These are phyloP conservation scores for Variabilichromis moorii DNA, from an alignment of 2,113 vertebrate species.

Conservation along the genomic window DNA sequence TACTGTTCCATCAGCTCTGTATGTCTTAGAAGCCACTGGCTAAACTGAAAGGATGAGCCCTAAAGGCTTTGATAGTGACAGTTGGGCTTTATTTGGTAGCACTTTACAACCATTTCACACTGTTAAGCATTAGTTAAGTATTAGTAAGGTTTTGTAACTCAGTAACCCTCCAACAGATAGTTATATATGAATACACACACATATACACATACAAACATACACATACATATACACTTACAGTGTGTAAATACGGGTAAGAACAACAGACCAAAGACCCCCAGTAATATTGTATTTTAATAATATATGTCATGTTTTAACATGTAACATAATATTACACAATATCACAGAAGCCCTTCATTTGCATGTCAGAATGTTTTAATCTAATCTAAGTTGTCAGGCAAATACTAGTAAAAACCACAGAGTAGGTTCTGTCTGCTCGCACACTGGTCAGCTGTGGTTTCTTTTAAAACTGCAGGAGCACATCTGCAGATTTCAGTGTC, in stretches of 20 bases:
- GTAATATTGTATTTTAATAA: not conserved
- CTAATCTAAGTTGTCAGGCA: not conserved
- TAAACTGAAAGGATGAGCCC: not conserved
- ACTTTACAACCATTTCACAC: not conserved
- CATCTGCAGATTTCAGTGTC: not conserved
- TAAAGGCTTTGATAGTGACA: not conserved
- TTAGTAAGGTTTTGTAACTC: not conserved
- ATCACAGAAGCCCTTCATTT: not conserved
- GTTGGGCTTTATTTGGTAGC: not conserved
- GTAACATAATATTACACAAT: not conserved
- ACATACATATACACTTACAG: not conserved
- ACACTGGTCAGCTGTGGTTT: not conserved
- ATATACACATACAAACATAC: not conserved
- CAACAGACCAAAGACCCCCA: not conserved
- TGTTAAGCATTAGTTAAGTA: not conserved
- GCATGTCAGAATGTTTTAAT: not conserved
- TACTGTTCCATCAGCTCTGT: not conserved
- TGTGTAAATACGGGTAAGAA: not conserved
- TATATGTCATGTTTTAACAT: not conserved
- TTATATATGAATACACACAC: not conserved
- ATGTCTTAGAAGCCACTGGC: not conserved
- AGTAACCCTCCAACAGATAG: not conserved
- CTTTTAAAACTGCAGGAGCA: not conserved
- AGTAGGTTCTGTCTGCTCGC: not conserved
- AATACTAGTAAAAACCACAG: not conserved